Evolutionary conservation across 2,888 invertebrate genomes (phyloP).

Genomic region (Cinara cedri): DNA sequence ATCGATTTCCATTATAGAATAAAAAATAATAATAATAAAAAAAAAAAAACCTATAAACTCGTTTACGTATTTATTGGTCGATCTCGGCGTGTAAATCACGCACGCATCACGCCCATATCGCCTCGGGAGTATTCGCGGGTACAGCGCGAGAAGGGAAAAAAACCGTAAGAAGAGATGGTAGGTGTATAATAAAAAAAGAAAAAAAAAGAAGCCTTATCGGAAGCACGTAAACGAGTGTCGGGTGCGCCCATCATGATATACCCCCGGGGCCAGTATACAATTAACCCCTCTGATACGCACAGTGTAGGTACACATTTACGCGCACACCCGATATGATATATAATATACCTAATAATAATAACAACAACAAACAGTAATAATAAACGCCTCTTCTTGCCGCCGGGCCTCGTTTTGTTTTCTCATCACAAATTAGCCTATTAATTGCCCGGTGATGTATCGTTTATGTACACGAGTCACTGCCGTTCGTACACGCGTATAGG

Average conservation of each 20-base stretch:
- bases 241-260: neutral
- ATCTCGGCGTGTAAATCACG: slow-evolving; percentile 20
- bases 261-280: no score
- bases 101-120: slow-evolving; percentile 43
- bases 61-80: slow-evolving; percentile 27
- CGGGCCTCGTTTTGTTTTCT: slow-evolving; percentile 30
- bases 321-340: no score
- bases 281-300: no score
- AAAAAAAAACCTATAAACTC: slow-evolving; percentile 16
- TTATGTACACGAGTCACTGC: neutral
- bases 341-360: no score
- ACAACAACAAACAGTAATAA: no score
- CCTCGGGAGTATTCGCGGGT: slow-evolving; percentile 22
- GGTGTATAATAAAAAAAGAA: no score
- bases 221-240: slow-evolving; percentile 30
- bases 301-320: no score
- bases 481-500: no score
- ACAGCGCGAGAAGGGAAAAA: neutral
- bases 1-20: slow-evolving; percentile 1
- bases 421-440: slow-evolving; percentile 42
- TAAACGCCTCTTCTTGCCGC: no score
- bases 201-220: slow-evolving; percentile 31
- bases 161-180: no score
- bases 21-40: neutral
- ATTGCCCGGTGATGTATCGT: slow-evolving; percentile 49